These are phyloP conservation scores for Anthoptus insignis DNA, from an alignment of 2,888 invertebrate genomes.

Conservation along the genomic window DNA sequence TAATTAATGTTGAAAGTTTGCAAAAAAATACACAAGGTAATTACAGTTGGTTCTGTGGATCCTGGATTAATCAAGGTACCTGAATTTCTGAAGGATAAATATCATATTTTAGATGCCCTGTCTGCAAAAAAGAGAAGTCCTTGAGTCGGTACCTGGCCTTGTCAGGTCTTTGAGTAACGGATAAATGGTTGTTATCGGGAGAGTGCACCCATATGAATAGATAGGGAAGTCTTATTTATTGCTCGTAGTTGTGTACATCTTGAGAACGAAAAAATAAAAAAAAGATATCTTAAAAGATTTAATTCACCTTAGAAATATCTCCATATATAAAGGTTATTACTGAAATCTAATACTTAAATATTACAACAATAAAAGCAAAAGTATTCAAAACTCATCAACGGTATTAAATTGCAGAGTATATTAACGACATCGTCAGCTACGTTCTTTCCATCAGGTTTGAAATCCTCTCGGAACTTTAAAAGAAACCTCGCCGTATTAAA, in stretches of 20 bases:
- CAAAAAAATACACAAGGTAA: background rate
- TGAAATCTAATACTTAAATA: background rate
- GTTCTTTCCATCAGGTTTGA: constrained; percentile 31
- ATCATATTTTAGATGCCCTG: no score
- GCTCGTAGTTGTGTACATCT: no score
- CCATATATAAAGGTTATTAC: background rate
- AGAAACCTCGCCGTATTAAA: constrained; percentile 38
- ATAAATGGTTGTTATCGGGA: no score
- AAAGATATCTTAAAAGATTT: no score
- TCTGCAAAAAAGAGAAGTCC: no score
- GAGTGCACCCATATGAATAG: no score
- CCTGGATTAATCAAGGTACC: background rate
- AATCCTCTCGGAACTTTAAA: constrained; percentile 35
- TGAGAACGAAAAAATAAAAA: no score
- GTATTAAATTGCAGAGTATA: constrained; percentile 13
- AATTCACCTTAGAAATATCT: background rate
- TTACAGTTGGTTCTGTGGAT: no score
- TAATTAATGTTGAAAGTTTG: constrained; percentile 13
- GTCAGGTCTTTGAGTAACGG: no score
- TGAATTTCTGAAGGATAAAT: background rate
- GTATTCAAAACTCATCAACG: constrained; percentile 9
- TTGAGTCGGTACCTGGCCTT: no score
- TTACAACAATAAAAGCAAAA: background rate
- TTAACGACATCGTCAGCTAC: constrained; percentile 19
- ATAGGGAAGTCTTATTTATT: no score